Conservation (phyloP, 2,113 vertebrate genomes). For the Sterrhoptilus dennistouni region DNA sequence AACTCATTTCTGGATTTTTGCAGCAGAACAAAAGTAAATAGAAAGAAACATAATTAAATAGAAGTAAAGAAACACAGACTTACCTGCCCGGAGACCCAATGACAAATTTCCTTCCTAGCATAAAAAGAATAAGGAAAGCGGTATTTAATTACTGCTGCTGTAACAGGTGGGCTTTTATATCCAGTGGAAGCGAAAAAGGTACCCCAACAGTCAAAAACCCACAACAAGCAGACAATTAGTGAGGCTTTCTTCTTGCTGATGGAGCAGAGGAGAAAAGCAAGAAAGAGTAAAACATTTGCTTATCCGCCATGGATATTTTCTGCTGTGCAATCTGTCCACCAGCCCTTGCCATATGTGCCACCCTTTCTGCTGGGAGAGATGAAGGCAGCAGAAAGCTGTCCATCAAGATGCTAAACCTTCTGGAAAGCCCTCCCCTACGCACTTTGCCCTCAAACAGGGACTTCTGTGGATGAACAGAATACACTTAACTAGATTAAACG, state of each 20-base stretch:
- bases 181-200: background rate
- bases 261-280: background rate
- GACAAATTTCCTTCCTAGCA: background rate
- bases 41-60: background rate
- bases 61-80: background rate
- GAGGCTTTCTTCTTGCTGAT: background rate
- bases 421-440: slow-evolving; percentile 28
- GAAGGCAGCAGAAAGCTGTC: slow-evolving; percentile 60
- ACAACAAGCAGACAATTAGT: background rate
- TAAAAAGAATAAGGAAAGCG: background rate
- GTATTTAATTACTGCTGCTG: background rate
- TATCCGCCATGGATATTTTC: slow-evolving; percentile 34
- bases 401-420: slow-evolving; percentile 66
- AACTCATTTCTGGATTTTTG: background rate
- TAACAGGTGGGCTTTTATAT: background rate
- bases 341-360: slow-evolving; percentile 43
- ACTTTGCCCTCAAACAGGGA: background rate
- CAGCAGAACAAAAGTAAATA: background rate
- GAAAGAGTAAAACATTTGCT: slow-evolving; percentile 34
- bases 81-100: background rate
- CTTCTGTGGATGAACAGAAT: slow-evolving; percentile 24
- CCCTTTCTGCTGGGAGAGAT: slow-evolving; percentile 43
- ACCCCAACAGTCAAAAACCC: background rate
- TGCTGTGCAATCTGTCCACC: slow-evolving; percentile 52
- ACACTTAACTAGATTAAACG: slow-evolving; percentile 52